These are phyloP conservation scores for Chlorodrepanis virens DNA, from an alignment of 2,113 vertebrate genomes.

Conservation along the genomic window DNA sequence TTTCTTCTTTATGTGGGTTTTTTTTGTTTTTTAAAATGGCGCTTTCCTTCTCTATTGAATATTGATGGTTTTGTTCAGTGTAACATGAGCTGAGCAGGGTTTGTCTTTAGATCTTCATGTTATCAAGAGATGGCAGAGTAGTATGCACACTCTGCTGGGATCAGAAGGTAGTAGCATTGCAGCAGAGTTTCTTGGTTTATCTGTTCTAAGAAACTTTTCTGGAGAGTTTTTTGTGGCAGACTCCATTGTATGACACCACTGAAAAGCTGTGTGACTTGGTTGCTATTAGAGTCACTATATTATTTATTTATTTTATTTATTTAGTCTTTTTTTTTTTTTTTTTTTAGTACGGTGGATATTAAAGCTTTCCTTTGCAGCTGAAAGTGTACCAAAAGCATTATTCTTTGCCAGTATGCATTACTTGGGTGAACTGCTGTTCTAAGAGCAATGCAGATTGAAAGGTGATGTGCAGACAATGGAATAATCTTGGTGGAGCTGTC, in stretches of 20 bases:
- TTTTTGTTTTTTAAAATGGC: neutral
- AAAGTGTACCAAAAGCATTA: neutral
- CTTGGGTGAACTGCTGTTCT: neutral
- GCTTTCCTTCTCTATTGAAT: neutral
- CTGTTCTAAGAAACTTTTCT: neutral
- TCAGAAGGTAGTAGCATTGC: neutral
- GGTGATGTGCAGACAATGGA: neutral
- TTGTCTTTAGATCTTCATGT: neutral
- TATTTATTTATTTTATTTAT: neutral
- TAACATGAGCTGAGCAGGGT: neutral
- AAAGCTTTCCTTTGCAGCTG: neutral
- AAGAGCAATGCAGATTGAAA: neutral
- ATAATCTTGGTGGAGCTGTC: neutral
- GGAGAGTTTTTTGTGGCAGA: neutral
- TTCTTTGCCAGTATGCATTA: neutral
- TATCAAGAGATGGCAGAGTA: neutral
- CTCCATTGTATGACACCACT: neutral
- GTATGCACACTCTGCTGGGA: neutral
- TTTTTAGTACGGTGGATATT: neutral
- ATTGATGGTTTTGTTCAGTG: neutral
- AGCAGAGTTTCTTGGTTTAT: neutral
- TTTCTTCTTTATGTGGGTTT: neutral
- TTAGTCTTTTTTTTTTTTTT: neutral
- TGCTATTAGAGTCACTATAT: neutral
- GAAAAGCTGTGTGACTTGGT: neutral